phyloP scores from a whole-genome alignment of 2,113 vertebrate genomes.

The Oncorhynchus nerka region DNA sequence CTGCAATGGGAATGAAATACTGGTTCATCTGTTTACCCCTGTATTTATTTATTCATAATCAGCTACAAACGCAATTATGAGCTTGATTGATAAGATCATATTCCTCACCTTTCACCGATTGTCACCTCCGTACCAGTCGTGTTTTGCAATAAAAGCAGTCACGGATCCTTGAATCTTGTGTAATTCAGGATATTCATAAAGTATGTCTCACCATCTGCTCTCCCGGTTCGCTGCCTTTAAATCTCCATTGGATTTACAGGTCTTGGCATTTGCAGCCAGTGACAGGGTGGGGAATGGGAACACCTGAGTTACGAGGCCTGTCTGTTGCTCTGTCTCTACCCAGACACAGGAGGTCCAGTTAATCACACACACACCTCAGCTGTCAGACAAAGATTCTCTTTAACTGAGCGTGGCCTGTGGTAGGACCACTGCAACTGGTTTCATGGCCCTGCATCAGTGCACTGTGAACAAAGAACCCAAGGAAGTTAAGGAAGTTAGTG shows the following conservation, averaged over 20 bases:
- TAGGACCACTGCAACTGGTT: neutral
- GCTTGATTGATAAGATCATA: neutral
- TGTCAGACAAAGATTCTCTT: neutral
- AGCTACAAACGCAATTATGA: no score
- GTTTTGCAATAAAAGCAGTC: neutral
- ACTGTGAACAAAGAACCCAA: no score
- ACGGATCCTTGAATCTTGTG: neutral
- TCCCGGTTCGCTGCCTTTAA: neutral
- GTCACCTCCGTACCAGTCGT: neutral
- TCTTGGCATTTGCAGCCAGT: neutral
- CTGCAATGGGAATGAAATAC: no score
- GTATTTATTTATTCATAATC: neutral
- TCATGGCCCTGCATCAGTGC: neutral
- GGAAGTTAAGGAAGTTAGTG: neutral
- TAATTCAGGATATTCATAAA: neutral
- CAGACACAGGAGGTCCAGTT: neutral
- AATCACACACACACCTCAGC: neutral
- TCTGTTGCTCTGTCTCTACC: neutral
- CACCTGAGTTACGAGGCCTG: slow-evolving; percentile 6
- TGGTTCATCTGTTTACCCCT: no score
- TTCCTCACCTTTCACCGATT: neutral
- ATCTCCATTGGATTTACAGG: neutral
- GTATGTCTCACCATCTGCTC: neutral
- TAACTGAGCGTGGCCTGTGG: neutral
- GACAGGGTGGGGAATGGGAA: neutral